Conservation (phyloP, 2,797 vertebrate genomes). For the Distichodus sexfasciatus region DNA sequence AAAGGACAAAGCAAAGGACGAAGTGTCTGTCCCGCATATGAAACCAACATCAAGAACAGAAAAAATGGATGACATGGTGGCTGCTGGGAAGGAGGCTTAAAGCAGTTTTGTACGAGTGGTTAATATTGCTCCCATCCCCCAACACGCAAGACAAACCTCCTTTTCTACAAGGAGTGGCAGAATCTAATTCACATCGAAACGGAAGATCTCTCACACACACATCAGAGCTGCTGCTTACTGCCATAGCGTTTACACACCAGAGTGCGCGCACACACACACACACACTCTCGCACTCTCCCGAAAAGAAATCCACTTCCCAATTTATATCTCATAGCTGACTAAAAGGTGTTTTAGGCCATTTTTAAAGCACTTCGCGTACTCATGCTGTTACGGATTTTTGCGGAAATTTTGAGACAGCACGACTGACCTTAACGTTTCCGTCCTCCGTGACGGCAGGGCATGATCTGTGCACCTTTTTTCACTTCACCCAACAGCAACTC, state of each 20-base stretch:
- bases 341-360: not conserved
- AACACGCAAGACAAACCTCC: not conserved
- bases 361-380: not conserved
- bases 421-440: not conserved
- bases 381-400: not conserved
- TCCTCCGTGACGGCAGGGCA: not conserved
- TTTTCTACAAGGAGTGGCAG: too few relatives aligned
- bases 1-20: not conserved
- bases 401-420: not conserved
- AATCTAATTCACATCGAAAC: conserved; percentile 63
- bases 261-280: not conserved
- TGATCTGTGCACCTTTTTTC: not conserved
- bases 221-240: conserved; percentile 28
- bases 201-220: conserved; percentile 61
- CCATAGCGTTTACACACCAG: not conserved
- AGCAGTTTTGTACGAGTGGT: not conserved
- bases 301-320: not conserved
- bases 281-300: not conserved
- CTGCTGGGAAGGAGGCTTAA: too few relatives aligned
- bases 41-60: not conserved
- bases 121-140: not conserved
- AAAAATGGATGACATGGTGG: not conserved
- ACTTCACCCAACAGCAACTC: conserved; percentile 39
- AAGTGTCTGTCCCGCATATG: not conserved
- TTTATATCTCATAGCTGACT: too few relatives aligned